Base-by-base conservation (phyloP, 2,113 vertebrate genomes). In the Thinocorus orbignyianus region DNA sequence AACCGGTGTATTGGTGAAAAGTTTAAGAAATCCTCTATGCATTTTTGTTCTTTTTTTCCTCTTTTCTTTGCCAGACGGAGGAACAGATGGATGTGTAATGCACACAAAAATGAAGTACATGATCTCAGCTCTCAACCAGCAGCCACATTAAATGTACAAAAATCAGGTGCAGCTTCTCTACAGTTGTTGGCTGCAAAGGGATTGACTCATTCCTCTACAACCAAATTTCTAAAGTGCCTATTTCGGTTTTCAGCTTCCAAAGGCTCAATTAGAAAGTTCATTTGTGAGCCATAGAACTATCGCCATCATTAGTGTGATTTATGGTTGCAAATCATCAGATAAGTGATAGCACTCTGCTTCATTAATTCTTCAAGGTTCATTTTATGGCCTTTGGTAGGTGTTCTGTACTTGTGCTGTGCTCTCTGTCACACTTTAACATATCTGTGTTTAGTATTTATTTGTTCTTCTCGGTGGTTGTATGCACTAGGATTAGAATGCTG, bases 71-170 rank as follows among this genome's bases (percentile, higher is more conserved):
- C 95, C 97, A 98, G 97, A 97, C 20, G 88, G 97, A 90, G 95
- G 81, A 97, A 93, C 97, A 97, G 97, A 98, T 97, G 97, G 95
- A 91, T 77, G 49, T 89, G 80, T 90, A 91, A 97, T 88, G 87
- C 77, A 93, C 65, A 89, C 73, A 96, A 90, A 97, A 97, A 92
- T 85, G 88, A 90, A 91, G 89, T 91, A 42, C 81, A 86, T 51
- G 79, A 93, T 92, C 93, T 91, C 91, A 73, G 44, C 72, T 96
- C 71, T 91, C 74, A 89, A 91, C 35, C 70, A 87, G 61, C 57
- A 96, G 52, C 55, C 33, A 70, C 37, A 24, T 88, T 66, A 81
- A 96, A 92, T 54, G 55, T 58, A 72, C 54, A 88, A 89, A 83
- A 92, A 64, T 91, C 31, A 55, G 55, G 33, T 85, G 65, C 64